These are phyloP conservation scores for Australoheros scitulus DNA, from an alignment of 2,113 vertebrate genomes.

Conservation along the genomic window DNA sequence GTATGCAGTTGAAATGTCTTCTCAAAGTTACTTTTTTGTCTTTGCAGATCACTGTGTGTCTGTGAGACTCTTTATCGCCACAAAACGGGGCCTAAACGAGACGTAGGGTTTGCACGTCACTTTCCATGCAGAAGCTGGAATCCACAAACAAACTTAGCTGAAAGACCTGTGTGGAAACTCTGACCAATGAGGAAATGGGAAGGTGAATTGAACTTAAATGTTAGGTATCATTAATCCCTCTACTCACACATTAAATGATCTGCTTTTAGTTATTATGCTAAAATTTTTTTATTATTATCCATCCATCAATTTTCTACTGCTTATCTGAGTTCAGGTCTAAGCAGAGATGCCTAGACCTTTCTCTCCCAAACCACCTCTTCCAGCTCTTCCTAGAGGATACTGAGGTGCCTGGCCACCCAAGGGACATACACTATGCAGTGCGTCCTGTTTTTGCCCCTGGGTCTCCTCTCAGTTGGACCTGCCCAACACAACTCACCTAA, in stretches of 20 bases:
- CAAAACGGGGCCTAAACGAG: not conserved
- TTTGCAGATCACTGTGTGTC: constrained; percentile 7
- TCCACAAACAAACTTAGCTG: not conserved
- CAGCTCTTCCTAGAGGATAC: not conserved
- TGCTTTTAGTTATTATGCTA: not conserved
- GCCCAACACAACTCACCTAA: not conserved
- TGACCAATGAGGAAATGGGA: not conserved
- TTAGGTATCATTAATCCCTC: not conserved
- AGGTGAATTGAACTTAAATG: not conserved
- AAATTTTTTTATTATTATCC: not conserved
- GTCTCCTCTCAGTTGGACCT: not conserved
- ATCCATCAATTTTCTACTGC: not conserved
- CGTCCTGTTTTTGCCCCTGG: not conserved
- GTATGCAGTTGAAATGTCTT: constrained; percentile 33
- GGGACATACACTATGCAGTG: not conserved
- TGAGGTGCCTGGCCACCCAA: not conserved
- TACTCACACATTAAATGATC: not conserved
- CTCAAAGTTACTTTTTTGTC: constrained; percentile 53
- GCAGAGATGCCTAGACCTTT: too few species aligned
- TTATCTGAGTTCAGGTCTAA: too few species aligned
- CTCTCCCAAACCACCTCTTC: not conserved
- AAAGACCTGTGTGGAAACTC: not conserved
- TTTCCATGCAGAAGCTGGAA: not conserved
- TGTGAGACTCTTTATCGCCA: not conserved
- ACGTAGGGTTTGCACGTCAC: not conserved